Evolutionary conservation across 2,113 vertebrate genomes (phyloP).

Genomic region (Pangasianodon hypophthalmus): DNA sequence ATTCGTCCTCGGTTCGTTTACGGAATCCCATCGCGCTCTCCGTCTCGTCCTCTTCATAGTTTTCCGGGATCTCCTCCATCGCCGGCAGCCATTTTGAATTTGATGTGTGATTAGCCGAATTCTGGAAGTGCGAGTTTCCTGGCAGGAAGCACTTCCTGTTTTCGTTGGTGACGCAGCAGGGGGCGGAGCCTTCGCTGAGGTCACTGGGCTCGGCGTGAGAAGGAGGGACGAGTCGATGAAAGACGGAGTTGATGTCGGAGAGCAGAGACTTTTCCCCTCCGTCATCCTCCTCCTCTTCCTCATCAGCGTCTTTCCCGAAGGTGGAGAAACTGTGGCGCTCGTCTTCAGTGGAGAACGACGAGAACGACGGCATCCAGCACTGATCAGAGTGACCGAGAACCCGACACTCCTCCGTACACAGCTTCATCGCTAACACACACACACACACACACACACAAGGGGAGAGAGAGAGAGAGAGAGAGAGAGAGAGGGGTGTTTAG

Average conservation of each 20-base stretch:
- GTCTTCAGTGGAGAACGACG: conserved; percentile 86
- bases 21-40: conserved; percentile 82
- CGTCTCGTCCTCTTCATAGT: conserved; percentile 95
- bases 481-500: background rate
- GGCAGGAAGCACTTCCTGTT: conserved; percentile 83
- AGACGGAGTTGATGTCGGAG: conserved; percentile 95
- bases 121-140: conserved; percentile 90
- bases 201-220: conserved; percentile 83
- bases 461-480: background rate
- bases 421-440: conserved; percentile 81
- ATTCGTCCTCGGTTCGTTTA: conserved; percentile 83
- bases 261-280: conserved; percentile 80
- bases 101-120: conserved; percentile 71
- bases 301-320: conserved; percentile 87
- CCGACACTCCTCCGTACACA: conserved; percentile 95
- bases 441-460: no score
- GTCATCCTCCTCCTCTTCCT: conserved; percentile 68
- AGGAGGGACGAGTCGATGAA: conserved; percentile 89
- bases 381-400: conserved; percentile 96
- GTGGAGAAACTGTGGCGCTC: conserved; percentile 92
- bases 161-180: conserved; percentile 77
- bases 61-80: conserved; percentile 99
- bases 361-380: conserved; percentile 96
- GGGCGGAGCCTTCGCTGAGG: conserved; percentile 48
- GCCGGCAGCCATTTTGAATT: conserved; percentile 95